Evolutionary conservation across 2,888 invertebrate genomes (phyloP).

Genomic region (Atrina japonica): DNA sequence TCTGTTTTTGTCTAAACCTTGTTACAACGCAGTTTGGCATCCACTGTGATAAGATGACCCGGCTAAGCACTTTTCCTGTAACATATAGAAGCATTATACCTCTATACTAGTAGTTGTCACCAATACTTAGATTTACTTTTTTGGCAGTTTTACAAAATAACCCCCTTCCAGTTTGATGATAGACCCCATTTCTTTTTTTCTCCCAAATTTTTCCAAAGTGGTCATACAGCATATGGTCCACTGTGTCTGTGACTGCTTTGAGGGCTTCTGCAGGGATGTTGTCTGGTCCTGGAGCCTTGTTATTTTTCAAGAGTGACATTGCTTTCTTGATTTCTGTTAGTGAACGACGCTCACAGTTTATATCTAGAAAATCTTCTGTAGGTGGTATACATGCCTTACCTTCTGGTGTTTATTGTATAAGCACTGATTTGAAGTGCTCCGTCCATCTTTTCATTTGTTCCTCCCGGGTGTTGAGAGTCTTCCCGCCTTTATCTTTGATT

Average conservation of each 20-base stretch:
- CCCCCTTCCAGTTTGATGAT: constrained; percentile 24
- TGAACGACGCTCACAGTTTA: constrained; percentile 12
- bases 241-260: constrained; percentile 15
- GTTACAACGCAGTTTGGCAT: too few relatives aligned
- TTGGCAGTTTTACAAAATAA: constrained; percentile 17
- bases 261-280: constrained; percentile 16
- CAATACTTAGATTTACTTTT: constrained; percentile 17
- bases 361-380: constrained; percentile 3
- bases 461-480: constrained; percentile 1
- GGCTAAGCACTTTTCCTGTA: constrained; percentile 31
- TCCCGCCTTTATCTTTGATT: constrained; percentile 33
- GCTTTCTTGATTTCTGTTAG: constrained; percentile 20
- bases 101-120: constrained; percentile 41
- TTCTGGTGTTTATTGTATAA: constrained; percentile 21
- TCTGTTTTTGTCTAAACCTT: constrained; percentile 41
- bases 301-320: constrained; percentile 19
- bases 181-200: constrained; percentile 7
- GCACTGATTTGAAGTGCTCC: constrained; percentile 23
- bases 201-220: constrained; percentile 22
- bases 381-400: constrained; percentile 6
- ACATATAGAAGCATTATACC: constrained; percentile 45
- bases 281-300: constrained; percentile 28
- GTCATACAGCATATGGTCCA: constrained; percentile 14
- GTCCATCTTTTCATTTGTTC: constrained; percentile 8
- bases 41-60: constrained; percentile 1